phyloP scores from a whole-genome alignment of 2,797 vertebrate genomes.

The Rhyacichthys aspro region DNA sequence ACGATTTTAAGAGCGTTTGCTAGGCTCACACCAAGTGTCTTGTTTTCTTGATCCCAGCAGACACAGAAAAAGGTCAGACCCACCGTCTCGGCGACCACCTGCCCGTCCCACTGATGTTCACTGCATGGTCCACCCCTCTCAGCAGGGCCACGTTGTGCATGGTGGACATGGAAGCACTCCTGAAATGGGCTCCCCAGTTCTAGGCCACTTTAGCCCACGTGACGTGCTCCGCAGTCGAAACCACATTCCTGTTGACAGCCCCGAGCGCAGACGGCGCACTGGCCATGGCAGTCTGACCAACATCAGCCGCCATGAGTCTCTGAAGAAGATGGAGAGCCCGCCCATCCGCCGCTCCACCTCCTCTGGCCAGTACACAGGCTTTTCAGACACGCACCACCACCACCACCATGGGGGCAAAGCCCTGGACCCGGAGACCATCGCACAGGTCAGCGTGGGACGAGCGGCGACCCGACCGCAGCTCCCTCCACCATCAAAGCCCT shows the following conservation, averaged over 20 bases:
- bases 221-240: slow-evolving; percentile 87
- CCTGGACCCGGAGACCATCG: slow-evolving; percentile 96
- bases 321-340: slow-evolving; percentile 95
- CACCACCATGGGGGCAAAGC: slow-evolving; percentile 88
- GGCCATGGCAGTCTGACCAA: slow-evolving; percentile 94
- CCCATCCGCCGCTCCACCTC: slow-evolving; percentile 96
- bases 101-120: slow-evolving; percentile 89
- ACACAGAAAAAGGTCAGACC: slow-evolving; percentile 91
- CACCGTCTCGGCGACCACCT: slow-evolving; percentile 87
- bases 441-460: slow-evolving; percentile 91
- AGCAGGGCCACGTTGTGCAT: slow-evolving; percentile 80
- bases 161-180: slow-evolving; percentile 81
- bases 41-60: slow-evolving; percentile 66
- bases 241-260: slow-evolving; percentile 87
- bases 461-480: slow-evolving; percentile 74
- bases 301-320: slow-evolving; percentile 93
- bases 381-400: slow-evolving; percentile 83
- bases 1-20: not conserved
- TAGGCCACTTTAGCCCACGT: slow-evolving; percentile 88
- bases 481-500: slow-evolving; percentile 80
- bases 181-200: slow-evolving; percentile 87
- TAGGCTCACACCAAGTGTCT: not conserved
- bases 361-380: slow-evolving; percentile 93
- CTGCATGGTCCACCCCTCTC: slow-evolving; percentile 88
- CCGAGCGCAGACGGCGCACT: slow-evolving; percentile 87